These are phyloP conservation scores for Heterochromis multidens DNA, from an alignment of 2,113 vertebrate genomes.

Conservation along the genomic window DNA sequence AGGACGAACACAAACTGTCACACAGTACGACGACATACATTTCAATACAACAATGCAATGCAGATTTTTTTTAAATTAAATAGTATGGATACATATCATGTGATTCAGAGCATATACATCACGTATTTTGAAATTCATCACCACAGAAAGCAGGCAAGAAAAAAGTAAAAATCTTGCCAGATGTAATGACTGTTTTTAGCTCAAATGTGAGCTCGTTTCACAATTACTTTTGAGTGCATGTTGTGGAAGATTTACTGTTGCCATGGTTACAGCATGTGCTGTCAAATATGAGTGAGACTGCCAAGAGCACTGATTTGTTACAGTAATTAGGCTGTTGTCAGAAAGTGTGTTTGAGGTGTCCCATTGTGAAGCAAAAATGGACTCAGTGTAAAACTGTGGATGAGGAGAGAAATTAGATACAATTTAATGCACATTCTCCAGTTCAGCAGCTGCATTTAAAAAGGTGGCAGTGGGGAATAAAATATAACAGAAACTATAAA, in stretches of 20 bases:
- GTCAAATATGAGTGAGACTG: constrained; percentile 26
- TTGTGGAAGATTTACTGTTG: constrained; percentile 36
- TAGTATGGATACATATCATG: neutral
- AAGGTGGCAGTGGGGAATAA: neutral
- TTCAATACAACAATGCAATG: neutral
- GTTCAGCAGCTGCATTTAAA: neutral
- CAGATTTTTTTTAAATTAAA: neutral
- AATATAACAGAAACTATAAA: neutral
- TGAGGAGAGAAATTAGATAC: neutral
- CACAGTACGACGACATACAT: neutral
- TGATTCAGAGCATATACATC: neutral
- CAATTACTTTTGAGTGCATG: neutral
- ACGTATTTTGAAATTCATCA: neutral
- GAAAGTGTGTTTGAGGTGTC: constrained; percentile 19
- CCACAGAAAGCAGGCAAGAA: neutral
- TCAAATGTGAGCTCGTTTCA: neutral
- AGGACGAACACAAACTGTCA: neutral
- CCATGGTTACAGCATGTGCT: constrained; percentile 48
- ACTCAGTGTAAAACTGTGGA: neutral
- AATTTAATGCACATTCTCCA: neutral
- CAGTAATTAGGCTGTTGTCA: constrained; percentile 36
- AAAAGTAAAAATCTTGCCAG: neutral
- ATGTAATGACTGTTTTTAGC: neutral
- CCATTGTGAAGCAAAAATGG: neutral
- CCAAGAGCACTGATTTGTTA: constrained; percentile 34